Evolutionary conservation across 2,113 vertebrate species (phyloP), one percentile per base, ranked within the genome.

Genomic region (Stomatorhinus ivindoensis): DNA sequence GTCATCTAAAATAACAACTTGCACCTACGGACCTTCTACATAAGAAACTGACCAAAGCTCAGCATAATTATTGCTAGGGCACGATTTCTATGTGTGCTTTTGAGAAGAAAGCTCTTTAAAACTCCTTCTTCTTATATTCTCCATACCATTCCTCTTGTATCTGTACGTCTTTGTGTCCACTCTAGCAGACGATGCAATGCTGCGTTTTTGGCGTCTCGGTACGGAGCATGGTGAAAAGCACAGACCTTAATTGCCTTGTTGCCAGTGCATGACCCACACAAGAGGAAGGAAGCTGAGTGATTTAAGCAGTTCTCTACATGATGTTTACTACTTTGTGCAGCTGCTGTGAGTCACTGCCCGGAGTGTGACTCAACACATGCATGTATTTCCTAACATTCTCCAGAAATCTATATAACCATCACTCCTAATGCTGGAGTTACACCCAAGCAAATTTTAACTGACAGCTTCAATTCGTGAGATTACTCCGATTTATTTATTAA

Each of bases 211-310:
- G 8, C 21, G 1, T 6, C 46, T 85, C 4, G 3, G 35, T 21
- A 48, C 24, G 24, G 82, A 85, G 3, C 19, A 27, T 11, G 17
- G 42, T 24, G 46, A 44, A n/a, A 48, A 85, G 82, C 82, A 3
- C 35, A 48, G n/a, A 48, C 82, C 21, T 21, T 44, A 48, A 21
- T 47, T 44, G 82, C 44, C 19, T 21, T 80, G 46, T 11, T n/a
- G 39, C 82, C 27, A 31, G 69, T n/a, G n/a, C 4, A 39, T n/a
- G 19, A 35, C 35, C 73, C 69, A 80, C 50, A 31, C 42, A 51
- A 87, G 48, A 90, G 86, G 47, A 76, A 87, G 89, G 85, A 90
- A 90, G 48, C 55, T 47, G 69, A 83, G 88, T 58, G 83, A 89
- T 47, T 89, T 85, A 89, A 88, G 83, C 46, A 31, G 15, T 46